Percentiles rank a stretch among this genome's conserved stretches.
Conservation (phyloP, 1,140 invertebrate genomes). For the Sitophilus oryzae region DNA sequence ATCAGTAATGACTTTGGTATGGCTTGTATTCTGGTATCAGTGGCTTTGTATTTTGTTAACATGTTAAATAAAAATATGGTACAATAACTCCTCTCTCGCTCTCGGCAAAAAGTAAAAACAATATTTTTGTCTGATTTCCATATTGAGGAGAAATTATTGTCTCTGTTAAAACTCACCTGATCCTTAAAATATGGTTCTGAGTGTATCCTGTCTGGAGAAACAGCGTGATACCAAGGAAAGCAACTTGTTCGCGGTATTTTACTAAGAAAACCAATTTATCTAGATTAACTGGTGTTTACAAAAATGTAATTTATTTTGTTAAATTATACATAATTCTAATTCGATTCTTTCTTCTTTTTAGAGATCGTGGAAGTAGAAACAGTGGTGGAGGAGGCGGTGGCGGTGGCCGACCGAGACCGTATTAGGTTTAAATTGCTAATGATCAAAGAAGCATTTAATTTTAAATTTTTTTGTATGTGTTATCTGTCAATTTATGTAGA, state of each 20-base stretch:
- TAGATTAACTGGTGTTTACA: constrained; percentile 1
- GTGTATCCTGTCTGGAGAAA: constrained; percentile 41
- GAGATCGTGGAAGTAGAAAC: constrained; percentile 14
- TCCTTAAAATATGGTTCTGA: constrained; percentile 19
- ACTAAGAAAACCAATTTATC: not conserved
- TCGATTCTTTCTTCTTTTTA: constrained; percentile 5
- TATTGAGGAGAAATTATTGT: constrained; percentile 31
- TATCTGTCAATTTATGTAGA: no score
- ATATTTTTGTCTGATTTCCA: constrained; percentile 25
- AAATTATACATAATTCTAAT: no score
- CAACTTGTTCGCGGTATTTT: no score
- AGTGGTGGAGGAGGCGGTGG: constrained; percentile 24
- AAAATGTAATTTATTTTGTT: no score
- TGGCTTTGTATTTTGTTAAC: no score
- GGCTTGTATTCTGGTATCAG: no score
- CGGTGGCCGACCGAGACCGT: constrained; percentile 30
- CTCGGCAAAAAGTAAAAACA: constrained; percentile 9
- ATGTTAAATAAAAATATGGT: no score
- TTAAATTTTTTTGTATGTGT: no score
- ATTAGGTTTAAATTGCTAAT: no score
- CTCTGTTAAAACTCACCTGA: constrained; percentile 35
- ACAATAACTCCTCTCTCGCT: constrained; percentile 21
- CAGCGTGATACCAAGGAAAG: no score
- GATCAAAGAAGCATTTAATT: no score
- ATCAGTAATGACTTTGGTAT: no score